A percentile compares a stretch with the other conserved stretches of the same genome.
Conservation (phyloP, 1,140 invertebrate species). For the Elysia chlorotica region DNA sequence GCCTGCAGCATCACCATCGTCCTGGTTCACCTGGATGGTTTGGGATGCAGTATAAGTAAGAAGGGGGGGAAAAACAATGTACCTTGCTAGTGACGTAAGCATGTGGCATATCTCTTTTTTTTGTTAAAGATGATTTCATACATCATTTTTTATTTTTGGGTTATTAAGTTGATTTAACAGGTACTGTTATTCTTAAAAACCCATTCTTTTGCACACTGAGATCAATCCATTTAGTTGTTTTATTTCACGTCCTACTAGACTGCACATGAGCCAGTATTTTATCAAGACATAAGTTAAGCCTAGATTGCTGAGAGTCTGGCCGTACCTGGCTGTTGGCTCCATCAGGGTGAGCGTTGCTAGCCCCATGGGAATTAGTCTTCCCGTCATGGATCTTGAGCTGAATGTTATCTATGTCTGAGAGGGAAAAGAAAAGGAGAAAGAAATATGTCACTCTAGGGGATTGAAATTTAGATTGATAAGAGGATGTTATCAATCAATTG, state of each 20-base stretch:
- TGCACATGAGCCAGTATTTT: neutral
- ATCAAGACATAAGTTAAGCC: neutral
- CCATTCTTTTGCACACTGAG: neutral
- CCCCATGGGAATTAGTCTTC: slow-evolving; percentile 31
- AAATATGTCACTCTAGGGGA: no score
- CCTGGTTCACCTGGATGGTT: neutral
- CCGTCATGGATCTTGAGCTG: slow-evolving; percentile 37
- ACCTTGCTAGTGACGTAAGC: neutral
- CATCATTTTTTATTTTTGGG: no score
- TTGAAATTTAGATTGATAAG: neutral
- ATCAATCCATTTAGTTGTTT: neutral
- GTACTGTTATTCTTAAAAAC: neutral
- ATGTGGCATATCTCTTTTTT: no score
- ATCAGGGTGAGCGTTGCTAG: slow-evolving; percentile 14
- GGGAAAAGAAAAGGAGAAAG: neutral
- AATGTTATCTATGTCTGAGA: slow-evolving; percentile 41
- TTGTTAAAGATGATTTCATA: no score
- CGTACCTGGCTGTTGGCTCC: slow-evolving; percentile 18
- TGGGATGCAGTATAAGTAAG: neutral
- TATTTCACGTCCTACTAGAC: neutral
- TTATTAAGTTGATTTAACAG: no score
- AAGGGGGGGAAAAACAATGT: neutral
- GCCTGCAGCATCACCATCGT: slow-evolving; percentile 7
- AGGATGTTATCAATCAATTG: no score
- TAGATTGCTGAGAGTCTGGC: neutral